Evolutionary conservation across 2,113 vertebrate species (phyloP).

Genomic region (Onychostruthus taczanowskii): DNA sequence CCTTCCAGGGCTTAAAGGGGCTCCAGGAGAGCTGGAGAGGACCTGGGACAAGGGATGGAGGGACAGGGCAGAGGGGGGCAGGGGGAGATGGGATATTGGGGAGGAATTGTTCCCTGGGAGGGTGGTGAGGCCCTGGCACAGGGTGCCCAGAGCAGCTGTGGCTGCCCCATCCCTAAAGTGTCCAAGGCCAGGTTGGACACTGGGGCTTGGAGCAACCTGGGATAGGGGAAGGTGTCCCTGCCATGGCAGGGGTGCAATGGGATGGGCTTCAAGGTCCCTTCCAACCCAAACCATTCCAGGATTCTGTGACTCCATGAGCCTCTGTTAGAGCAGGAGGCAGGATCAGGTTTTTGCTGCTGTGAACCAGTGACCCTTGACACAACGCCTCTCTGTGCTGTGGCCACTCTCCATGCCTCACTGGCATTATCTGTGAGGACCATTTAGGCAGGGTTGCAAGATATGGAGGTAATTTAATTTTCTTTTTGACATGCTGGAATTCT

Average conservation of each 20-base stretch:
- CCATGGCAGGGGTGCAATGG: not conserved
- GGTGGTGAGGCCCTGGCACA: not conserved
- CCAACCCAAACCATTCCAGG: not conserved
- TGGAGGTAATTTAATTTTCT: conserved; percentile 37
- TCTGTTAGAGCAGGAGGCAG: not conserved
- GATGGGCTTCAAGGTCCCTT: not conserved
- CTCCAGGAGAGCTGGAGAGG: not conserved
- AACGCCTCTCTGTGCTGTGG: not conserved
- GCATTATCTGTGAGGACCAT: not conserved
- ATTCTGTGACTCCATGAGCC: not conserved
- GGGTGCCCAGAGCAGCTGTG: not conserved
- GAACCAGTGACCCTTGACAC: fast-evolving
- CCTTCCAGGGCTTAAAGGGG: not conserved
- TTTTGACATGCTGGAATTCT: conserved; percentile 16
- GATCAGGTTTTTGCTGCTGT: not conserved
- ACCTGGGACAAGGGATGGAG: not conserved
- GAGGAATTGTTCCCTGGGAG: fast-evolving
- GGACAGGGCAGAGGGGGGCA: not conserved
- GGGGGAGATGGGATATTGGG: fast-evolving
- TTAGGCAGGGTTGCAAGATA: not conserved
- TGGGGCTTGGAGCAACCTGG: not conserved
- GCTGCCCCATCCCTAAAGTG: not conserved
- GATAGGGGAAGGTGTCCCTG: fast-evolving
- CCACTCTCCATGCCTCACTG: not conserved
- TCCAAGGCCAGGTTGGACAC: not conserved